Evolutionary conservation across 2,888 invertebrate genomes (phyloP).

Genomic region (Neoascia interrupta): DNA sequence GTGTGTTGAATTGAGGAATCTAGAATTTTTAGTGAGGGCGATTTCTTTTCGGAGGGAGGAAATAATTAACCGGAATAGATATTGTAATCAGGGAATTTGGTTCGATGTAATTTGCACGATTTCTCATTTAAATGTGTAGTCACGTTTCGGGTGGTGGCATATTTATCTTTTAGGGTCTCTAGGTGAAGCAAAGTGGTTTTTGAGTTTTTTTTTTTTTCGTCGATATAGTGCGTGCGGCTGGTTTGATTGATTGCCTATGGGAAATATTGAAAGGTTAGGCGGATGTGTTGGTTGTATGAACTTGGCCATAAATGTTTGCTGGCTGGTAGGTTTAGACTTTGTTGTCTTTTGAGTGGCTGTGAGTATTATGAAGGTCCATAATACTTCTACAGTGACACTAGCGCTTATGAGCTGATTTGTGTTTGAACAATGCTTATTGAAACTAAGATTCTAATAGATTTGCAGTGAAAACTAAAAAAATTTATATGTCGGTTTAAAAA

Average conservation of each 20-base stretch:
- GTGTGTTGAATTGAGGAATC: background rate
- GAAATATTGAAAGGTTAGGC: slow-evolving; percentile 5
- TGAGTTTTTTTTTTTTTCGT: background rate
- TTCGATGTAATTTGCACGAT: slow-evolving; percentile 30
- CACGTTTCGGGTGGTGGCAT: slow-evolving; percentile 35
- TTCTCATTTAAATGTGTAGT: slow-evolving; percentile 54
- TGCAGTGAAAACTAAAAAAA: too few relatives aligned
- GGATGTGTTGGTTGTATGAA: background rate
- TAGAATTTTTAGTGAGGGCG: slow-evolving; percentile 16
- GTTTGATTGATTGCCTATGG: slow-evolving; percentile 42
- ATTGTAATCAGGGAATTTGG: slow-evolving; percentile 14
- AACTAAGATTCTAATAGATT: too few relatives aligned
- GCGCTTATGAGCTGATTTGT: too few relatives aligned
- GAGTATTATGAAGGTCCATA: too few relatives aligned
- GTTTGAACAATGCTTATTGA: too few relatives aligned
- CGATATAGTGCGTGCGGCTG: slow-evolving; percentile 4
- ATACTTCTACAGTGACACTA: too few relatives aligned
- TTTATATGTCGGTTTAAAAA: too few relatives aligned
- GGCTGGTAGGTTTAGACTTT: too few relatives aligned
- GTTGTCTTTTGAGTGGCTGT: too few relatives aligned
- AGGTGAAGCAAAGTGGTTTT: slow-evolving; percentile 2
- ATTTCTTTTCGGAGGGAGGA: slow-evolving; percentile 4
- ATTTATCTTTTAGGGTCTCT: background rate
- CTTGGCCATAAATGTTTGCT: too few relatives aligned
- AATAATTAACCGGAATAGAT: slow-evolving; percentile 53